These are phyloP conservation scores for Tenthredo scrophulariae DNA, from an alignment of 2,888 invertebrate species.

Conservation along the genomic window DNA sequence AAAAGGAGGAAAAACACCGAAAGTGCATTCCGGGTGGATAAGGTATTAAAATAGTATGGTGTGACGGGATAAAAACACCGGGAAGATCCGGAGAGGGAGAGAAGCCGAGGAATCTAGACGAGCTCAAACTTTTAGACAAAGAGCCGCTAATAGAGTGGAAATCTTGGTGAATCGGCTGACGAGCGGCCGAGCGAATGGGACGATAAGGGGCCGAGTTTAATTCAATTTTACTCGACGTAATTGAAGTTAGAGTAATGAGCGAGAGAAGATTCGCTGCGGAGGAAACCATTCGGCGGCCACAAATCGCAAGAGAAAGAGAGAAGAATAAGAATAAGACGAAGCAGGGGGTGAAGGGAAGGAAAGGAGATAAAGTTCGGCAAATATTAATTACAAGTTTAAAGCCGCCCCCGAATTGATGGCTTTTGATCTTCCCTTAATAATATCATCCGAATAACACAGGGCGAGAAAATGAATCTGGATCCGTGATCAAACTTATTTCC, in stretches of 20 bases:
- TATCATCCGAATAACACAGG: constrained; percentile 11
- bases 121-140: constrained; percentile 34
- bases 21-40: constrained; percentile 8
- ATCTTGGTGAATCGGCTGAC: constrained; percentile 58
- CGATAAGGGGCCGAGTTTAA: constrained; percentile 56
- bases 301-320: constrained; percentile 40
- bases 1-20: background rate
- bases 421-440: constrained; percentile 42
- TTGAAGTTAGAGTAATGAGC: constrained; percentile 53
- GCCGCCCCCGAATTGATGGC: constrained; percentile 17
- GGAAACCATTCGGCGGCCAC: constrained; percentile 6
- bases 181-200: constrained; percentile 42
- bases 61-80: background rate
- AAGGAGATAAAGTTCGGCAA: background rate
- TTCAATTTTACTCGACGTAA: constrained; percentile 58
- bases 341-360: background rate
- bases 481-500: background rate
- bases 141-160: constrained; percentile 59
- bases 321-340: constrained; percentile 41
- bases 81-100: background rate
- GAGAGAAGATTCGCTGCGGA: constrained; percentile 36
- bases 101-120: background rate
- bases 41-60: background rate
- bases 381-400: constrained; percentile 44
- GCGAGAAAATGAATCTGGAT: constrained; percentile 15